Evolutionary conservation across 2,888 invertebrate genomes (phyloP), one percentile per base, ranked within the genome.

Genomic region (Luffia ferchaultella): DNA sequence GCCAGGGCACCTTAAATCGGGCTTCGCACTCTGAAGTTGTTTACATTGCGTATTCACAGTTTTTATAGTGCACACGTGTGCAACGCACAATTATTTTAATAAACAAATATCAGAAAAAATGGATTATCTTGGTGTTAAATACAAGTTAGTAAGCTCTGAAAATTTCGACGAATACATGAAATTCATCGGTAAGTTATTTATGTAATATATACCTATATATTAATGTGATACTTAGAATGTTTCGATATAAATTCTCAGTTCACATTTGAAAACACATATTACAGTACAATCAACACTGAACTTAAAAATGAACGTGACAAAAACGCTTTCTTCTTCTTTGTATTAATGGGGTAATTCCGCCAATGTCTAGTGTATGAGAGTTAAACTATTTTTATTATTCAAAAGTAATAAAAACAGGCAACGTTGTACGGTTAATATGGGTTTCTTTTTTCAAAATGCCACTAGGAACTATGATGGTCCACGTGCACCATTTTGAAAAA

Each of bases 81-180:
- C 3, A 30, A 30, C 30, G 30, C 12, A 12, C 30, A 30, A 30
- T 30, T 30, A 7, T 30, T 12, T 30, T 3, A 30, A 7, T 30
- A 12, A 3, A 7, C 30, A 7, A 12, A 30, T 30, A 7, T 3
- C 30, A 30, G 30, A 30, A 30, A 30, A 30, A 30, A 30, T 30
- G 30, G 30, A 30, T 30, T 30, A 30, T 12, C 5, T 30, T 12
- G 30, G 30, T 30, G 30, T 30, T 12, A 30, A 30, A 30, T 30
- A 30, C 30, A 30, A 30, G 30, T 30, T 30, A 30, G 30, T 30
- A 3, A 30, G 30, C 30, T 76, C 76, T 19, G 70, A 74, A 1
- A 66, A 74, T 49, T 76, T 76, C 52, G 75, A 76, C 1, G 72
- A 72, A 1, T 76, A 74, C 54, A 55, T 76, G 18, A 74, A 74